A percentile compares a stretch with the other conserved stretches of the same genome.
Conservation (phyloP, 2,888 invertebrate species). For the Molorchus minor region DNA sequence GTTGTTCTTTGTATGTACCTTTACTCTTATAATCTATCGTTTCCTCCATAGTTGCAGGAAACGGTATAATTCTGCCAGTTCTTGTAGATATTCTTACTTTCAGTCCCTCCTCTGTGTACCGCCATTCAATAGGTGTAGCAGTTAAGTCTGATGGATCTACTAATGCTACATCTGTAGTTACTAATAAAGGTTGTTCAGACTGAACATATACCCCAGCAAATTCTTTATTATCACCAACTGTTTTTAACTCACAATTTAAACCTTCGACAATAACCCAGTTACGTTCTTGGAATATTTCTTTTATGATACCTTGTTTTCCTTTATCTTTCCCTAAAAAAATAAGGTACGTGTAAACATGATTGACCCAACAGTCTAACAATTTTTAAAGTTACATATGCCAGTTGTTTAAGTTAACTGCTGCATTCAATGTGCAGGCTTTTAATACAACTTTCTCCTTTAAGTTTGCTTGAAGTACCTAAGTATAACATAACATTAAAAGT, state of each 20-base stretch:
- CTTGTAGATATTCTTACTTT: constrained; percentile 84
- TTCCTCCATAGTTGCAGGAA: constrained; percentile 79
- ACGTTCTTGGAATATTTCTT: constrained; percentile 79
- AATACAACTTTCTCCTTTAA: too few relatives aligned
- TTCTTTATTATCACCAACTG: constrained; percentile 65
- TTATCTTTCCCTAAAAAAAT: constrained; percentile 84
- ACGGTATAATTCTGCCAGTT: constrained; percentile 88
- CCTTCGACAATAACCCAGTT: constrained; percentile 97
- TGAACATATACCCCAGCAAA: constrained; percentile 76
- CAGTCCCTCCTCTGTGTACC: constrained; percentile 88
- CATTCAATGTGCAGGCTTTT: too few relatives aligned
- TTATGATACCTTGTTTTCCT: constrained; percentile 79
- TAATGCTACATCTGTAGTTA: constrained; percentile 78
- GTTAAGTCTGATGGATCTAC: constrained; percentile 92
- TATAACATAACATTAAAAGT: too few relatives aligned
- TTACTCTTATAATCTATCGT: constrained; percentile 87
- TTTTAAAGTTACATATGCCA: too few relatives aligned
- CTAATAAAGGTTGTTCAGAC: constrained; percentile 83
- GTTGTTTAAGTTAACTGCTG: too few relatives aligned
- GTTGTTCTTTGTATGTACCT: constrained; percentile 72
- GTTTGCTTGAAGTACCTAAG: too few relatives aligned
- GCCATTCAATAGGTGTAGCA: constrained; percentile 85
- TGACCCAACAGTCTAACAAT: too few relatives aligned
- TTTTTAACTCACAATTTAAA: constrained; percentile 79
- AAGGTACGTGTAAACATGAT: too few relatives aligned